Percentiles rank a stretch among this genome's conserved stretches.
These are phyloP conservation scores for Bovichtus variegatus DNA, from an alignment of 2,797 vertebrate species.

Conservation along the genomic window DNA sequence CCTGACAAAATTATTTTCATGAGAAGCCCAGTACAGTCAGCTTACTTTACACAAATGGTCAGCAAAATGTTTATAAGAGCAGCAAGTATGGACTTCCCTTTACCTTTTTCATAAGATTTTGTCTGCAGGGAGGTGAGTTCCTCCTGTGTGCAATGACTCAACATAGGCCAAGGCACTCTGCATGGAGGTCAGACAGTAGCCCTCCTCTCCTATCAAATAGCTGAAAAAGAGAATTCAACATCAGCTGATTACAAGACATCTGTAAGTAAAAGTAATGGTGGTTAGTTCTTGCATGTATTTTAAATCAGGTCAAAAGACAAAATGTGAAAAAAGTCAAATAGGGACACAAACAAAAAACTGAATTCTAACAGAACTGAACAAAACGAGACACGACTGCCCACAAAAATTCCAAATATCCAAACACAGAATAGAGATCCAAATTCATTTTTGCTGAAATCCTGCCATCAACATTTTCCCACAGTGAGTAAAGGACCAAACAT, in stretches of 20 bases:
- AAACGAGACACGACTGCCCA: neutral
- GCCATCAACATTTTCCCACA: neutral
- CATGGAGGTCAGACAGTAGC: constrained; percentile 96
- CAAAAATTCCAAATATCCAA: constrained; percentile 25
- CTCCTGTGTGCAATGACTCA: constrained; percentile 85
- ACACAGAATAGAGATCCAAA: neutral
- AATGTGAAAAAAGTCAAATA: neutral
- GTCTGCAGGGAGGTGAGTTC: constrained; percentile 38
- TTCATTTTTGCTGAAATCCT: neutral
- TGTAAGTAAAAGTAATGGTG: neutral
- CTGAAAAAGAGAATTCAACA: constrained; percentile 74
- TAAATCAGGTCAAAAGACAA: neutral
- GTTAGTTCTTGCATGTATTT: neutral
- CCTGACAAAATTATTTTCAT: neutral
- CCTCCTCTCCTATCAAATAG: constrained; percentile 95
- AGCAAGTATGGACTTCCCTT: neutral
- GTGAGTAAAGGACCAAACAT: neutral
- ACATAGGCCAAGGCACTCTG: constrained; percentile 93
- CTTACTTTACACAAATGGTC: neutral
- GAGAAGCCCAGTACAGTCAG: neutral
- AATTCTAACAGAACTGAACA: neutral
- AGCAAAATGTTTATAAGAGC: neutral
- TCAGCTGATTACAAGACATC: constrained; percentile 4
- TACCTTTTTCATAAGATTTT: constrained; percentile 75
- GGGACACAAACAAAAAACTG: neutral